Base-by-base conservation (phyloP, 2,888 invertebrate genomes). In the Epiperipatus broadwayi region DNA sequence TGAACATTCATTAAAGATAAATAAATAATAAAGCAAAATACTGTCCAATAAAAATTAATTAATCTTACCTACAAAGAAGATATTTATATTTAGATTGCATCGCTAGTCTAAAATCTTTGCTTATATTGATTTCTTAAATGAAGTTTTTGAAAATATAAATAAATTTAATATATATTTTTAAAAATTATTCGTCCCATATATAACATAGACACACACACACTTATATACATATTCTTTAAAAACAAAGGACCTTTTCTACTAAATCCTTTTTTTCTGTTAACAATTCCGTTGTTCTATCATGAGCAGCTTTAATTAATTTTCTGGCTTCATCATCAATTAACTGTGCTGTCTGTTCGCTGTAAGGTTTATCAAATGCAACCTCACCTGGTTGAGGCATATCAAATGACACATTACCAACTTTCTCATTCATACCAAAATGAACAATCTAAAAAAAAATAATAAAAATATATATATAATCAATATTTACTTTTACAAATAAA, bases 341-440 rank as follows among this genome's bases (percentile, higher is more conserved):
- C 57, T 89, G 87, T 0, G 97, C 93, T 0, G 95, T 99, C 50
- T 76, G 75, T 61, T 99, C 97, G 1, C 93, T 93, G 60, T 97
- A 97, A 0, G 95, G 97, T 59, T 97, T 97, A 48, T 87, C 84
- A 42, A 89, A 66, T 2, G 75, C 72, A 70, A 87, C 77, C 50
- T 95, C 93, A 0, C 93, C 93, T 0, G 78, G 76, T 49, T 80
- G 76, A 0, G 89, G 85, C 70, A 84, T 73, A 56, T 95, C 83
- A 54, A 93, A 97, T 34, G 93, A 93, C 1, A 97, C 73, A 53
- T 93, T 85, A 0, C 97, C 97, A 1, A 97, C 79, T 64, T 84
- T 87, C 18, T 81, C 72, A 54, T 89, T 97, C 95, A 97, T 97
- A 45, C 97, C 97, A 54, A 78, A 95, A 51, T 87, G 84, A 0